These are phyloP conservation scores for Diarsia brunnea DNA, from an alignment of 2,888 invertebrate species.

Conservation along the genomic window DNA sequence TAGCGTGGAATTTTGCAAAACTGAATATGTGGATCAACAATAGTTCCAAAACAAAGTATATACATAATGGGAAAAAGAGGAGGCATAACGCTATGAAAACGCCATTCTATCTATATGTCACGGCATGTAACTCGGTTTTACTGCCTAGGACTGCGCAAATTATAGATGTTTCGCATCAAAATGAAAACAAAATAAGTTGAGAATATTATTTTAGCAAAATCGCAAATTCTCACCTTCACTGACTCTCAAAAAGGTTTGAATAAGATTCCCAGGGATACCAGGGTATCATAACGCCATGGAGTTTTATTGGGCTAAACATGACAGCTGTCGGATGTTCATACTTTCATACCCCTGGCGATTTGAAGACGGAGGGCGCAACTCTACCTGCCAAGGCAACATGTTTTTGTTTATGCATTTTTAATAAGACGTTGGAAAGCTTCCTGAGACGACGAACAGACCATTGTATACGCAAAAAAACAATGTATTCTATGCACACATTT, in stretches of 20 bases:
- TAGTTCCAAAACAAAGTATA: too few species aligned
- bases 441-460: background rate
- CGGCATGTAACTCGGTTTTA: too few species aligned
- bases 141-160: too few species aligned
- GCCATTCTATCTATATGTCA: too few species aligned
- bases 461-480: background rate
- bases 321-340: conserved; percentile 40
- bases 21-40: too few species aligned
- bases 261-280: conserved; percentile 38
- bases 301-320: conserved; percentile 23
- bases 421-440: background rate
- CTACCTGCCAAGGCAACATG: background rate
- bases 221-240: background rate
- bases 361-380: background rate
- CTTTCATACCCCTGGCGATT: background rate
- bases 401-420: conserved; percentile 32
- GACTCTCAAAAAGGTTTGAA: conserved; percentile 34
- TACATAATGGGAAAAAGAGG: too few species aligned
- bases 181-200: background rate
- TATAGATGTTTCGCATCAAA: too few species aligned
- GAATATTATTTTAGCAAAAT: background rate
- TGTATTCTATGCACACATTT: too few species aligned
- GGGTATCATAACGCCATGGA: conserved; percentile 31
- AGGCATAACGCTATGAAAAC: too few species aligned
- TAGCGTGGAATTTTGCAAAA: too few species aligned